These are phyloP conservation scores for Nemurella pictetii DNA, from an alignment of 2,888 invertebrate genomes.

Conservation along the genomic window DNA sequence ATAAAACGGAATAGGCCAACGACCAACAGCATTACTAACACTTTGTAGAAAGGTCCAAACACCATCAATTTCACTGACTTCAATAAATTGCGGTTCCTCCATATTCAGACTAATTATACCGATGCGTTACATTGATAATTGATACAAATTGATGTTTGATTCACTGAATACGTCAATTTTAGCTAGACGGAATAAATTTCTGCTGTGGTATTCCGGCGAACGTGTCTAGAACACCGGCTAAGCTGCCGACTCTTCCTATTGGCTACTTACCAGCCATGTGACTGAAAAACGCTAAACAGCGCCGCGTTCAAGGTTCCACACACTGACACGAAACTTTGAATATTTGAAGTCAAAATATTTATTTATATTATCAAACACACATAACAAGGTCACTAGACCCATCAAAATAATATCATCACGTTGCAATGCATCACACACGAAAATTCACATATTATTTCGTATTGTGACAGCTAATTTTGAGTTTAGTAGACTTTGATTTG, in stretches of 20 bases:
- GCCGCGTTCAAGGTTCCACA: too few relatives aligned
- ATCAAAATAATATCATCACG: background rate
- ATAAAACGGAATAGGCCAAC: background rate
- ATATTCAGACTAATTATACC: slow-evolving; percentile 44
- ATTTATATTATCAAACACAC: background rate
- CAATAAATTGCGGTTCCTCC: slow-evolving; percentile 65
- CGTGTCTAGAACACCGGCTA: slow-evolving; percentile 26
- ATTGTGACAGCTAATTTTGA: too few relatives aligned
- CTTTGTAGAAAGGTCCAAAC: slow-evolving; percentile 77
- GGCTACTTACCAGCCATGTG: background rate
- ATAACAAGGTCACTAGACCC: background rate
- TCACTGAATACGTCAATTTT: background rate
- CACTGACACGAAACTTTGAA: background rate
- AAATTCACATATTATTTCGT: too few relatives aligned
- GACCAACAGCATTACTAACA: slow-evolving; percentile 60
- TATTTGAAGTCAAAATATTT: background rate
- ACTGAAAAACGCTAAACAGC: too few relatives aligned
- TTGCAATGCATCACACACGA: background rate
- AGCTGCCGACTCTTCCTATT: background rate
- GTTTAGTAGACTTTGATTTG: too few relatives aligned
- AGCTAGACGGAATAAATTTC: background rate
- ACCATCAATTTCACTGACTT: slow-evolving; percentile 74
- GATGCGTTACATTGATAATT: background rate
- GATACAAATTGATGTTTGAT: background rate
- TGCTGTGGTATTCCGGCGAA: background rate